Base-by-base conservation (phyloP, 53 echinoderm and acorn worm species). In the Holothuria scabra region DNA sequence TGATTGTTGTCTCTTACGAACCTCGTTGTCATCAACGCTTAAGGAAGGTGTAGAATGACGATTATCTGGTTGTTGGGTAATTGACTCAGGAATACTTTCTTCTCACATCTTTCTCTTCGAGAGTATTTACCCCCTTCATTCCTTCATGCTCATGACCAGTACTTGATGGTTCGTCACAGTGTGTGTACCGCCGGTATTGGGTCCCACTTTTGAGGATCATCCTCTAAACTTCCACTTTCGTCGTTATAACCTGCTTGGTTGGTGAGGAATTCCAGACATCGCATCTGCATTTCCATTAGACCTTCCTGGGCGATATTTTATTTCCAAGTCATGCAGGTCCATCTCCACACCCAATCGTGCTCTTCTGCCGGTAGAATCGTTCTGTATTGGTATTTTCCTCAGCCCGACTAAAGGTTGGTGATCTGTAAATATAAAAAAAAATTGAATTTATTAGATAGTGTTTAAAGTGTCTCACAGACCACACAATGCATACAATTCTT, bases 301-400 rank as follows among this genome's bases (percentile, higher is more conserved):
- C 1, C 61, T 86, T 4, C 91, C 94, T 18, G 86, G 83, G n/a
- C 89, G 83, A 70, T 94, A 64, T 19, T 56, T 80, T 46, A 94
- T 86, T 5, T 80, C 55, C 78, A 83, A 91, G 22, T 94, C 85
- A 55, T 75, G 76, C 4, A 80, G 57, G 71, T 91, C 89, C 37
- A 94, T 60, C 56, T 91, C 89, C 24, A 94, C 72, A 20, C 80
- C 84, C 94, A 89, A 91, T 29, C 91, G 29, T 28, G 90, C 67
- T 0, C 90, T 80, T 6, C 85, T 68, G 0, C 88, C 88, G 33
- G 83, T 81, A 5, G 19, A 48, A 71, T 93, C 93, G 85, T 84
- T 81, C 2, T 83, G 52, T 14, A 93, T 63, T 4, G 88, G 90
- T 10, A 93, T 28, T 65, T 88, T 91, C 1, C 86, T 65, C 22